Evolutionary conservation across 2,888 invertebrate species (phyloP).

Genomic region (Hirtodrosophila cameraria): DNA sequence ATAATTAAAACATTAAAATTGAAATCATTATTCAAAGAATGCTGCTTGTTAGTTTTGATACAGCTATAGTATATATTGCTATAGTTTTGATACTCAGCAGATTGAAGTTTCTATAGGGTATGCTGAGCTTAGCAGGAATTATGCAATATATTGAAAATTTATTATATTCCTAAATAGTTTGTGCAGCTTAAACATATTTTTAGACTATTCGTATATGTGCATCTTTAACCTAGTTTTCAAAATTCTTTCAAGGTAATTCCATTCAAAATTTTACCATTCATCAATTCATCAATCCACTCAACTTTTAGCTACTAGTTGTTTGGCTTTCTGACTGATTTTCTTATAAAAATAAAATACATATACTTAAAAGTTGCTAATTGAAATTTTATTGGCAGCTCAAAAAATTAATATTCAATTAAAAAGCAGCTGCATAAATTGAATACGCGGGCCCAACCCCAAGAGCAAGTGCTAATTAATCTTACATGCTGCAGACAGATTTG

Average conservation of each 20-base stretch:
- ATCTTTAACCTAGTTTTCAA: too few relatives aligned
- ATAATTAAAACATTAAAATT: conserved; percentile 18
- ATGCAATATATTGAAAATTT: too few relatives aligned
- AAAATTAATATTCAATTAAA: conserved; percentile 21
- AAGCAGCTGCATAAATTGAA: conserved; percentile 3
- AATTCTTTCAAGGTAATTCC: neutral
- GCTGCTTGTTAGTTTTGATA: neutral
- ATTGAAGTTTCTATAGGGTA: too few relatives aligned
- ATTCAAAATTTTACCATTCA: conserved; percentile 23
- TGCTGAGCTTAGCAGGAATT: too few relatives aligned
- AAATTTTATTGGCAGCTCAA: conserved; percentile 36
- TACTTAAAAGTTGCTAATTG: conserved; percentile 26
- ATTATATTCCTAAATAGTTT: too few relatives aligned
- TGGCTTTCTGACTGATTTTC: neutral
- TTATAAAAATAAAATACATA: neutral
- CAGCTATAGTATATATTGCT: too few relatives aligned
- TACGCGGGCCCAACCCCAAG: conserved; percentile 32
- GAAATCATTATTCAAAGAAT: neutral
- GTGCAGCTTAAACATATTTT: too few relatives aligned
- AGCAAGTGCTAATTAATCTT: conserved; percentile 33
- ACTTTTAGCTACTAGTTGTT: neutral
- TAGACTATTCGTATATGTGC: too few relatives aligned
- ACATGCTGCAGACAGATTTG: conserved; percentile 30
- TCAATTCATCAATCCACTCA: conserved; percentile 13
- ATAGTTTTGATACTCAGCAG: too few relatives aligned